These are phyloP conservation scores for Pimpla rufipes DNA, from an alignment of 2,888 invertebrate species.

Conservation along the genomic window DNA sequence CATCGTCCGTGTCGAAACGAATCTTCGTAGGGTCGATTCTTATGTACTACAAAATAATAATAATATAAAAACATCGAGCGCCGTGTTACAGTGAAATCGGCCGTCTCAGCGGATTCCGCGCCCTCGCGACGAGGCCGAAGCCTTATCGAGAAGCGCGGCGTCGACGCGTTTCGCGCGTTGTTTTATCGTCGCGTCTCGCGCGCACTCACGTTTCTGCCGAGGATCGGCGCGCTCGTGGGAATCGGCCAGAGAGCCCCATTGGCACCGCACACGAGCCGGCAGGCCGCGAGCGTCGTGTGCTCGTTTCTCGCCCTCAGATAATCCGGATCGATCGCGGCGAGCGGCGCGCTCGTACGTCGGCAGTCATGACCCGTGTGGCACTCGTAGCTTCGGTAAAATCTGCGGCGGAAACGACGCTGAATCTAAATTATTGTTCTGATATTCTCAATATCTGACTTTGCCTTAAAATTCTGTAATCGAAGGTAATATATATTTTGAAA, in stretches of 20 bases:
- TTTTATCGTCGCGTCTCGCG: background rate
- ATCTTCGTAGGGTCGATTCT: conserved; percentile 67
- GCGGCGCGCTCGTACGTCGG: conserved; percentile 67
- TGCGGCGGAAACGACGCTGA: conserved; percentile 35
- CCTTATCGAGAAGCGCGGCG: background rate
- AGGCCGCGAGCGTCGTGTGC: conserved; percentile 76
- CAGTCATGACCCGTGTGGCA: conserved; percentile 73
- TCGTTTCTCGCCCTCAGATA: conserved; percentile 58
- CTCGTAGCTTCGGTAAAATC: conserved; percentile 75
- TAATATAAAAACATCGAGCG: background rate
- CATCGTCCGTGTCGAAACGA: conserved; percentile 45
- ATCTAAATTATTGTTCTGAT: background rate
- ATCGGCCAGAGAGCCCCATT: conserved; percentile 77
- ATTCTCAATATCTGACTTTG: no score
- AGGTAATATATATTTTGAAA: no score
- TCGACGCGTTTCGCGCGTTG: background rate
- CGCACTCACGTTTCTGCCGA: conserved; percentile 73
- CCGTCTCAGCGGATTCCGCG: background rate
- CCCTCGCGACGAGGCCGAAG: background rate
- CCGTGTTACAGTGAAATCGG: background rate
- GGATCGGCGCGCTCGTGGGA: conserved; percentile 73
- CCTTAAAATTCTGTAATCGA: no score
- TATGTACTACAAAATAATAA: conserved; percentile 61
- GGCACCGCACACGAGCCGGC: conserved; percentile 77
- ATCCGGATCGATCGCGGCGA: conserved; percentile 56